Evolutionary conservation across 1,140 invertebrate genomes (phyloP).

Genomic region (Homalodisca vitripennis): DNA sequence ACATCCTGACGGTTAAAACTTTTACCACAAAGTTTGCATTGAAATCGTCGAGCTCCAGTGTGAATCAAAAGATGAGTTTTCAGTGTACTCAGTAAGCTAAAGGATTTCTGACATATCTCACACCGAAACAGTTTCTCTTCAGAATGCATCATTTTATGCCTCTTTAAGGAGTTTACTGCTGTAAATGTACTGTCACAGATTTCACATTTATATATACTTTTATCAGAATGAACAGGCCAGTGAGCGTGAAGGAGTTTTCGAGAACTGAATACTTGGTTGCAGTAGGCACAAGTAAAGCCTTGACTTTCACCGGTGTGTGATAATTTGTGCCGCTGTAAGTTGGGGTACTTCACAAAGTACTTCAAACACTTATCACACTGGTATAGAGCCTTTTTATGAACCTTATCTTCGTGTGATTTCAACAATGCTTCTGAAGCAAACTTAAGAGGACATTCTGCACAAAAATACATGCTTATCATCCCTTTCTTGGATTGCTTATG

Average conservation of each 20-base stretch:
- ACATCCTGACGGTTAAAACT: neutral
- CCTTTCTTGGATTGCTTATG: neutral
- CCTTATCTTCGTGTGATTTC: neutral
- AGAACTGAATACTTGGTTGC: neutral
- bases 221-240: neutral
- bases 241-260: neutral
- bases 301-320: neutral
- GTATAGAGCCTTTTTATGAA: neutral
- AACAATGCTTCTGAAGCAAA: neutral
- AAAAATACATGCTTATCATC: too few species aligned
- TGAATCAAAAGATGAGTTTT: conserved; percentile 17
- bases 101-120: conserved; percentile 13
- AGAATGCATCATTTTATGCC: neutral
- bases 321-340: neutral
- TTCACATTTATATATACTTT: conserved; percentile 1
- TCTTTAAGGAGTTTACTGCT: neutral
- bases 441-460: neutral
- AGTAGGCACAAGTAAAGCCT: conserved; percentile 5
- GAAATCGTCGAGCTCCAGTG: neutral
- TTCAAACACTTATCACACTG: conserved; percentile 12
- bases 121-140: conserved; percentile 3
- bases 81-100: conserved; percentile 1
- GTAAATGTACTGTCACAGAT: neutral
- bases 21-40: conserved; percentile 6
- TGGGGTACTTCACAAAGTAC: neutral